Conservation (phyloP, 2,888 invertebrate species). For the Tiphia femorata region DNA sequence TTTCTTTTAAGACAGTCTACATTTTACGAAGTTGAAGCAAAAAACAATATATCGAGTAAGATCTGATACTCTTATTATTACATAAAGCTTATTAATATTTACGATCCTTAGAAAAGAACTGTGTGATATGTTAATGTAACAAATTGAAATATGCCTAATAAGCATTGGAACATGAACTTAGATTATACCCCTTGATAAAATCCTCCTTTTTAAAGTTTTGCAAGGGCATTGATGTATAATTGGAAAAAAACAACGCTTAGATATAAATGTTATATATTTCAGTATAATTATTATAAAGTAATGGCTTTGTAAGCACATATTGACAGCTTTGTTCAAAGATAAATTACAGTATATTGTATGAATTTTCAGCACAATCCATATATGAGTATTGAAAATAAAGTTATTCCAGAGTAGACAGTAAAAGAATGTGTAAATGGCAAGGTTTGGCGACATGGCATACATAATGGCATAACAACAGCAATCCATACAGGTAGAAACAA, state of each 20-base stretch:
- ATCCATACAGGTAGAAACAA: slow-evolving; percentile 26
- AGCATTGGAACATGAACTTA: background rate
- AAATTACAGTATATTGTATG: slow-evolving; percentile 34
- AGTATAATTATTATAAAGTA: slow-evolving; percentile 57
- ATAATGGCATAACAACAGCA: slow-evolving; percentile 36
- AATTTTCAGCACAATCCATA: slow-evolving; percentile 36
- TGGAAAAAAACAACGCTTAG: slow-evolving; percentile 19
- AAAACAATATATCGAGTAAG: too few species aligned
- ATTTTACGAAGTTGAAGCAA: too few species aligned
- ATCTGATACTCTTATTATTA: too few species aligned
- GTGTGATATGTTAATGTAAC: too few species aligned
- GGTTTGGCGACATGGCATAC: slow-evolving; percentile 62
- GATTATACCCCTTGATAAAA: too few species aligned
- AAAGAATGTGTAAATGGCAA: slow-evolving; percentile 60
- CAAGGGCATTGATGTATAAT: background rate
- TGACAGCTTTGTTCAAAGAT: slow-evolving; percentile 37
- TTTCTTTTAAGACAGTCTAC: too few species aligned
- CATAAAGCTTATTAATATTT: too few species aligned
- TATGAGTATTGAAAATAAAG: slow-evolving; percentile 57
- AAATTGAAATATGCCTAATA: too few species aligned
- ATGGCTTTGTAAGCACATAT: slow-evolving; percentile 50
- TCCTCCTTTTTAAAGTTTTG: too few species aligned
- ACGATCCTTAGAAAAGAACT: too few species aligned
- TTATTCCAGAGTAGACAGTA: slow-evolving; percentile 28
- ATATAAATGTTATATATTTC: slow-evolving; percentile 60